Evolutionary conservation across 2,888 invertebrate genomes (phyloP).

Genomic region (Blastobasis lacticolella): DNA sequence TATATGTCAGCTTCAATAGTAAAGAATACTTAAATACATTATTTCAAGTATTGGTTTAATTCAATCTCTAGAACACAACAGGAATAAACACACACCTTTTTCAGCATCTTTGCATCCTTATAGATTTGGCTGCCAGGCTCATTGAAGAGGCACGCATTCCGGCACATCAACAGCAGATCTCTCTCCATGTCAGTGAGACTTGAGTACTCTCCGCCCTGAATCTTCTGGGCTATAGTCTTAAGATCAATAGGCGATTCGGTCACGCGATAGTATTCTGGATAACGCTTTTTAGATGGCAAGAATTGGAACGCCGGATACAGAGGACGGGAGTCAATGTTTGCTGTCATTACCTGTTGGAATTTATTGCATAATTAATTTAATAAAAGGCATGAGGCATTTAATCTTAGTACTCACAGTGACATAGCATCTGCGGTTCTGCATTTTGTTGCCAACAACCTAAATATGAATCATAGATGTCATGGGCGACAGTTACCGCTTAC

Average conservation of each 20-base stretch:
- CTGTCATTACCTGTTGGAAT: conserved; percentile 80
- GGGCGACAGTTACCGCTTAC: too few relatives aligned
- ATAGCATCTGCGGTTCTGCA: too few relatives aligned
- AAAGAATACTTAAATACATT: too few relatives aligned
- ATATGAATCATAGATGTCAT: too few relatives aligned
- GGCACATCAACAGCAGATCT: conserved; percentile 91
- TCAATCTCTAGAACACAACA: neutral
- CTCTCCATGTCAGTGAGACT: conserved; percentile 88
- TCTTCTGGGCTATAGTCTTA: conserved; percentile 92
- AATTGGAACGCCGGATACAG: conserved; percentile 92
- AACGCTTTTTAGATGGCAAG: conserved; percentile 92
- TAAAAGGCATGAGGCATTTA: too few relatives aligned
- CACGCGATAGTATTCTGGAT: conserved; percentile 96
- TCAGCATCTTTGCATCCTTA: conserved; percentile 92
- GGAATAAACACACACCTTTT: conserved; percentile 74
- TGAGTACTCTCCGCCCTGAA: conserved; percentile 88
- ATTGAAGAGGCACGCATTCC: conserved; percentile 96
- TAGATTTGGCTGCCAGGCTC: conserved; percentile 97
- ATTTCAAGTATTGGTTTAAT: too few relatives aligned
- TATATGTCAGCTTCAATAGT: too few relatives aligned
- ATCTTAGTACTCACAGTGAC: too few relatives aligned
- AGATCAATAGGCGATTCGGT: conserved; percentile 96
- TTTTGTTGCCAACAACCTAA: too few relatives aligned
- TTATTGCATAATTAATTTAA: neutral
- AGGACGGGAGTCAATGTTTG: conserved; percentile 88